These are phyloP conservation scores for Euproctis similis DNA, from an alignment of 2,888 invertebrate genomes.

Conservation along the genomic window DNA sequence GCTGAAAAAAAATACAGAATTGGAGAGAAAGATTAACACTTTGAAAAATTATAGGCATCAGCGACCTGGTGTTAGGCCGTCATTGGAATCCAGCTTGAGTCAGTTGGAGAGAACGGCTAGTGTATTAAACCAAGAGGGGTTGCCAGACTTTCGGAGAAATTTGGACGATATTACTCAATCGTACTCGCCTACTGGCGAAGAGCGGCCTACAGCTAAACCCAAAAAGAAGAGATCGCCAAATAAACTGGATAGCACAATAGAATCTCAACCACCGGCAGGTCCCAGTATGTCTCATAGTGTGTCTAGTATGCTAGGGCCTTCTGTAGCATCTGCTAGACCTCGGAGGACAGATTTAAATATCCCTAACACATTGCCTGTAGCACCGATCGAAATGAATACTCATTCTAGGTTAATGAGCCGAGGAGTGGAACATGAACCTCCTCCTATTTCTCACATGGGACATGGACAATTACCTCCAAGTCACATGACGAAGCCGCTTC, in stretches of 20 bases:
- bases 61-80: conserved; percentile 44
- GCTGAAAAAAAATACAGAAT: too few relatives aligned
- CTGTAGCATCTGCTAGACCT: conserved; percentile 22
- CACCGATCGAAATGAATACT: conserved; percentile 26
- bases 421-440: conserved; percentile 25
- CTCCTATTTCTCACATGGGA: conserved; percentile 17
- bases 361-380: conserved; percentile 25
- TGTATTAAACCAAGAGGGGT: conserved; percentile 56
- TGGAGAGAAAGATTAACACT: conserved; percentile 57
- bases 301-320: conserved; percentile 52
- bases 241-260: conserved; percentile 38
- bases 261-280: conserved; percentile 32
- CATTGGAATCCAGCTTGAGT: conserved; percentile 60
- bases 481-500: conserved; percentile 13
- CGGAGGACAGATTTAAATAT: conserved; percentile 28
- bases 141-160: conserved; percentile 66
- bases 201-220: conserved; percentile 44
- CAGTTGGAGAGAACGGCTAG: conserved; percentile 63
- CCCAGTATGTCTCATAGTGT: conserved; percentile 61
- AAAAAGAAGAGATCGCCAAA: conserved; percentile 63
- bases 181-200: conserved; percentile 60
- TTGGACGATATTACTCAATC: conserved; percentile 70
- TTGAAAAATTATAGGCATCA: conserved; percentile 71
- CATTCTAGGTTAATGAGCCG: conserved; percentile 13
- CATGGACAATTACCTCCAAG: conserved; percentile 22